Evolutionary conservation across 2,888 invertebrate genomes (phyloP).

Genomic region (Drosophila pegasa): DNA sequence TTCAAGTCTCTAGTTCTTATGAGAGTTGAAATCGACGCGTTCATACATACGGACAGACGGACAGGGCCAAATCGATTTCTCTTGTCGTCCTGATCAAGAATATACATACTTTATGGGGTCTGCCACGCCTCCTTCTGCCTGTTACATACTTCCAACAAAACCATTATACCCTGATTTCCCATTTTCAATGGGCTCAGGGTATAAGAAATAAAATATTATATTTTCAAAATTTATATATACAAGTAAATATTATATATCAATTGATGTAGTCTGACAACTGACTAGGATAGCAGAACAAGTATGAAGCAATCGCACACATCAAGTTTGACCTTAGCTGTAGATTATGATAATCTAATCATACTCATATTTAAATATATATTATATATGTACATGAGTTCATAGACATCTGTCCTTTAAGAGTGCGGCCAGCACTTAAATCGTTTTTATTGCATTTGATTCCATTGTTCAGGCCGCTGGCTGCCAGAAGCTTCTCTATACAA

Average conservation of each 20-base stretch:
- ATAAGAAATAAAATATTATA: no score
- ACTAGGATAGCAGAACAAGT: neutral
- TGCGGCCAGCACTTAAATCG: constrained; percentile 12
- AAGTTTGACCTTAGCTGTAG: neutral
- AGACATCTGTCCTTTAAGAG: constrained; percentile 2
- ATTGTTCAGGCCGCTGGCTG: constrained; percentile 46
- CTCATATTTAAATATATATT: neutral
- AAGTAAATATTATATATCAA: neutral
- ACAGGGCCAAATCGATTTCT: no score
- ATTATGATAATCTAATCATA: constrained; percentile 8
- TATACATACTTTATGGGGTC: no score
- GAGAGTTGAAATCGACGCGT: no score
- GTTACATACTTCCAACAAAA: no score
- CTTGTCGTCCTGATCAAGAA: no score
- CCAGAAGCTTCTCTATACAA: constrained; percentile 43
- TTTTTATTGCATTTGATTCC: constrained; percentile 30
- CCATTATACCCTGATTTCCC: no score
- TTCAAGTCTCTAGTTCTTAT: no score
- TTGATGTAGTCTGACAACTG: neutral
- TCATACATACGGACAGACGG: no score
- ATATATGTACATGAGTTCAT: neutral
- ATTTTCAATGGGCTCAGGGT: no score
- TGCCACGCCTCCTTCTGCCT: no score
- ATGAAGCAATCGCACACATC: neutral
- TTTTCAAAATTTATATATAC: no score